Evolutionary conservation across 1,140 invertebrate species (phyloP), one percentile per base, ranked within the genome.

Genomic region (Aphaenogaster ashmeadi): DNA sequence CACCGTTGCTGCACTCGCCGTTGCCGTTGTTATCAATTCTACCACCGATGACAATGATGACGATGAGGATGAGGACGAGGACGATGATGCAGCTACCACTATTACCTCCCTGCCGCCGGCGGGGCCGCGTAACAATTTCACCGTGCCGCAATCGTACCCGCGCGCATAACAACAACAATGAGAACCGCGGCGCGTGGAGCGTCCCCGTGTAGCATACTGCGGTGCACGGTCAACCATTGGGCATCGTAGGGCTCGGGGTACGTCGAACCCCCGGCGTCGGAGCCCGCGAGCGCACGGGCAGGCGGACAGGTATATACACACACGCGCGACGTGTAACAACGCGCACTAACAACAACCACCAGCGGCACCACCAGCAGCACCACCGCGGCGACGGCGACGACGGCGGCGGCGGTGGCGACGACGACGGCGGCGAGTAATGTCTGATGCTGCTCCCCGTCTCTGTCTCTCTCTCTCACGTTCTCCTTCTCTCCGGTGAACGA

Each of bases 201-300:
- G 94, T 94, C 94, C 94, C 91, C 94, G 93, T 75, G 41, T 54
- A 92, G 89, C 94, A 93, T 92, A 91, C 90, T 92, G 91, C 87
- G 87, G 75, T 86, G 89, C 90, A 90, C 92, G 92, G 94, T 95
- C 94, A 95, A 95, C 94, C 95, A 95, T 95, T 94, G 93, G 94
- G 94, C 94, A 95, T 94, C 93, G 91, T 94, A 91, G 91, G 88
- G 41, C 0, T 84, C 41, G 80, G 74, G 91, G 91, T 90, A 90
- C 79, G 85, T 91, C 84, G 85, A 91, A 91, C 87, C 89, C 91
- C 88, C 33, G 69, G 84, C 75, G 64, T 66, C 66, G 77, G 47
- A 84, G 69, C 67, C 88, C 86, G 77, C 69, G 58, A 54, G 33
- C 52, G 38, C 50, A 71, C 86, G 50, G 52, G 79, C 62, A 78